Percentiles rank a stretch among this genome's conserved stretches.
Conservation (phyloP, 2,888 invertebrate genomes). For the Abrostola triplasia region DNA sequence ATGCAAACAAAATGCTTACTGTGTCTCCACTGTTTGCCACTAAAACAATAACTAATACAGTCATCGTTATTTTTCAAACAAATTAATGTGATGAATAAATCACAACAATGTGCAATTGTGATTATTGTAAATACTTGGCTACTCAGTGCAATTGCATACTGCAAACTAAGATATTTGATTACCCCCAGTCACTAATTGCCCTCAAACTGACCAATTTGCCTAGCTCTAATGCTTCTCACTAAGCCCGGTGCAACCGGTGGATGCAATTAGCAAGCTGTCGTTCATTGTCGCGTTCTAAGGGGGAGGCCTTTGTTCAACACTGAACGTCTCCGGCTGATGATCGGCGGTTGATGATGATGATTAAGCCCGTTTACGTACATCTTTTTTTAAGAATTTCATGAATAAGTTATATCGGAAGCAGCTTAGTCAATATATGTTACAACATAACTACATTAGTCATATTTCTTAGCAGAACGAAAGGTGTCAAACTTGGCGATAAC, state of each 20-base stretch:
- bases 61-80: slow-evolving; percentile 50
- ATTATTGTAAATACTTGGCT: slow-evolving; percentile 4
- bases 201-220: not conserved
- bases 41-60: slow-evolving; percentile 43
- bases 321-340: no score
- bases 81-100: slow-evolving; percentile 19
- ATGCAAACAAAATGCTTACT: slow-evolving; percentile 42
- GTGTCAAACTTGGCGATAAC: slow-evolving; percentile 30
- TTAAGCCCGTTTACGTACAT: not conserved
- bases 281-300: no score
- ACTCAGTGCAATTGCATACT: not conserved
- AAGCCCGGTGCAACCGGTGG: no score
- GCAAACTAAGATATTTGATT: not conserved
- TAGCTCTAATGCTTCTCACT: no score
- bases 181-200: not conserved
- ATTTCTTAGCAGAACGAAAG: slow-evolving; percentile 40
- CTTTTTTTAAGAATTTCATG: slow-evolving; percentile 25
- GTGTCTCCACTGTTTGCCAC: slow-evolving; percentile 34
- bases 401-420: slow-evolving; percentile 33
- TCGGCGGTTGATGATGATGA: no score
- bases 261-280: no score
- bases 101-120: slow-evolving; percentile 23
- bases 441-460: slow-evolving; percentile 51
- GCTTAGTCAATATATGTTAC: slow-evolving; percentile 24
- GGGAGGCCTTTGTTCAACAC: no score